phyloP scores from a whole-genome alignment of 2,797 vertebrate genomes.

The Rousettus madagascariensis region DNA sequence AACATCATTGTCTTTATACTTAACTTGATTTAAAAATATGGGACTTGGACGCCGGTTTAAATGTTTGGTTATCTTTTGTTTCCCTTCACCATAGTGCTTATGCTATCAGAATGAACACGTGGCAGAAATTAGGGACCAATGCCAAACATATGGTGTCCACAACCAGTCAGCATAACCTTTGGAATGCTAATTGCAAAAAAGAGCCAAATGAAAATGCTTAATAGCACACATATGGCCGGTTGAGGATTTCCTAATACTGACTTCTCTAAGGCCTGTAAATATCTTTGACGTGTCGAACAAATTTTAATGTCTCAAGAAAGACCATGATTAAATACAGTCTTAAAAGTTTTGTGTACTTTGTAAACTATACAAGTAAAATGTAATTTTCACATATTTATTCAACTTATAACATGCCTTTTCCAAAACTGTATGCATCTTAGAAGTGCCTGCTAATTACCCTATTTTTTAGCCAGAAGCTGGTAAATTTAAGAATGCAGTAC shows the following conservation, averaged over 20 bases:
- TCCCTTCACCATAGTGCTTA: neutral
- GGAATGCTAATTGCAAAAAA: conserved; percentile 68
- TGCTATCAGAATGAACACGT: conserved; percentile 60
- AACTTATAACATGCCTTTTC: neutral
- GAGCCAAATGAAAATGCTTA: conserved; percentile 65
- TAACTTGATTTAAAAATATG: neutral
- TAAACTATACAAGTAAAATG: conserved; percentile 10
- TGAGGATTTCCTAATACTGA: conserved; percentile 65
- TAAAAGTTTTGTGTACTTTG: neutral
- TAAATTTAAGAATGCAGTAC: neutral
- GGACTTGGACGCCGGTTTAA: neutral
- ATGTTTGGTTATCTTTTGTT: conserved; percentile 31
- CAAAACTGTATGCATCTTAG: neutral
- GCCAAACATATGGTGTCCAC: conserved; percentile 77
- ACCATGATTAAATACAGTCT: neutral
- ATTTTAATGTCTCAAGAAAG: conserved; percentile 30
- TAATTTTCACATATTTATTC: conserved; percentile 25
- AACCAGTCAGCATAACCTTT: conserved; percentile 59
- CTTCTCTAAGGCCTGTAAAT: conserved; percentile 26
- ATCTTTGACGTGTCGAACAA: conserved; percentile 21
- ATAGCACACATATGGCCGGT: conserved; percentile 48
- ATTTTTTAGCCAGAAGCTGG: neutral
- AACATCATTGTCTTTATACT: neutral
- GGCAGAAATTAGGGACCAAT: conserved; percentile 28
- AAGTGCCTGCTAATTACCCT: neutral